Conservation (phyloP, 2,113 vertebrate species). For the Euleptes europaea region DNA sequence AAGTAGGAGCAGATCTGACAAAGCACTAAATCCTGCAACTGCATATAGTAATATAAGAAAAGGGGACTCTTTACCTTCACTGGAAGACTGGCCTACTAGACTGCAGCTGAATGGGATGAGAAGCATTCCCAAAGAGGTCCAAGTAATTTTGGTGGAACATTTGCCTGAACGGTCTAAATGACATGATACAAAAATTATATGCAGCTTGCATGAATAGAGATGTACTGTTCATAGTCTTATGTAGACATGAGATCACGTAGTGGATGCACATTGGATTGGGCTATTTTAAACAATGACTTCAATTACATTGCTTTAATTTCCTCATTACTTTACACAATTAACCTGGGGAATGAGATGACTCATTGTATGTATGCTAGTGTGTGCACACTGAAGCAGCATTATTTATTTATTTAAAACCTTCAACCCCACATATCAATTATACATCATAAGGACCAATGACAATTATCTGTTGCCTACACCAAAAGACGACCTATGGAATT, state of each 20-base stretch:
- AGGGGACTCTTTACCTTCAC: not conserved
- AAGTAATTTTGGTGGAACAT: not conserved
- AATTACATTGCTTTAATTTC: slow-evolving; percentile 7
- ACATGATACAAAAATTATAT: not conserved
- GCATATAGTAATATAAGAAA: not conserved
- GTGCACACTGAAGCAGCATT: slow-evolving; percentile 14
- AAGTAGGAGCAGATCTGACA: too few species aligned
- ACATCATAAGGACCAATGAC: too few species aligned
- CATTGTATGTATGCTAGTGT: not conserved
- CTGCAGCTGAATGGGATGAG: not conserved
- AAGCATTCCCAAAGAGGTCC: not conserved
- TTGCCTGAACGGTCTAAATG: not conserved
- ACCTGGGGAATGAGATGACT: slow-evolving; percentile 28
- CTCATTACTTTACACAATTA: not conserved
- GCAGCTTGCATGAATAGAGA: not conserved
- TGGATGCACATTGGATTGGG: not conserved
- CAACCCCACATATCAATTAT: too few species aligned
- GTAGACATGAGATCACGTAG: not conserved
- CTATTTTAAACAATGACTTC: slow-evolving; percentile 28
- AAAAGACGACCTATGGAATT: too few species aligned
- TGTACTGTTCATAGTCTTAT: not conserved
- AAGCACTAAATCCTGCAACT: not conserved
- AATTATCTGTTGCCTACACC: too few species aligned
- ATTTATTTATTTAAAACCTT: slow-evolving; percentile 33
- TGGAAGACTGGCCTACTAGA: not conserved